Base-by-base conservation (phyloP, 2,113 vertebrate genomes). In the Motacilla alba region DNA sequence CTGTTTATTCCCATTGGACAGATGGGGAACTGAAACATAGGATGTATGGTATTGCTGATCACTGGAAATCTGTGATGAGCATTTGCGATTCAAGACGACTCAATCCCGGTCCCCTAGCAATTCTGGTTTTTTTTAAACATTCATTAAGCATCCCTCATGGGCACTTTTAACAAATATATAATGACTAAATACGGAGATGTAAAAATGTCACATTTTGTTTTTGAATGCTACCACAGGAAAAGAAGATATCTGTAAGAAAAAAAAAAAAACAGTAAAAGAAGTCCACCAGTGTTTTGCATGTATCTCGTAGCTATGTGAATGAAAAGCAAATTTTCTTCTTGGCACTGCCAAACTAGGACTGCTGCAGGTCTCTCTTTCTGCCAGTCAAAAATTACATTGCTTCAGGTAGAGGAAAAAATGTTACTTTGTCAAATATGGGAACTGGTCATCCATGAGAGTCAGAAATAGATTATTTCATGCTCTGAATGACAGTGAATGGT, bases 401-500 rank as follows among this genome's bases (percentile, higher is more conserved):
- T 89, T 95, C 68, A 83, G 83, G 82, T 97, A 41, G 85, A 95
- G 68, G 35, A 67, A 86, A 13, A 33, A 83, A 77, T 76, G 44
- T 88, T 91, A 76, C 69, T 53, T 67, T 89, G 67, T 88, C 63
- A 90, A 87, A 64, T 69, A 79, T 37, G 59, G 60, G 74, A 95
- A 88, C 64, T 81, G 66, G 66, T 24, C 28, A 37, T 76, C 41
- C 11, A 3, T 59, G 59, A 0, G 6, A 89, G 80, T 80, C 87
- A 88, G 68, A 93, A 96, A 95, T 49, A 80, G 93, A 81, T 62
- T 50, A 75, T 78, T 95, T 93, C 55, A 33, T 33, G 50, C 44
- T 87, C 27, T 0, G 4, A 53, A 27, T 30, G 67, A 67, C 15
- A 59, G 41, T 23, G 35, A 66, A 50, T 16, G 52, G 67, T 47